Evolutionary conservation across 2,797 vertebrate genomes (phyloP).

Genomic region (Trichosurus vulpecula): DNA sequence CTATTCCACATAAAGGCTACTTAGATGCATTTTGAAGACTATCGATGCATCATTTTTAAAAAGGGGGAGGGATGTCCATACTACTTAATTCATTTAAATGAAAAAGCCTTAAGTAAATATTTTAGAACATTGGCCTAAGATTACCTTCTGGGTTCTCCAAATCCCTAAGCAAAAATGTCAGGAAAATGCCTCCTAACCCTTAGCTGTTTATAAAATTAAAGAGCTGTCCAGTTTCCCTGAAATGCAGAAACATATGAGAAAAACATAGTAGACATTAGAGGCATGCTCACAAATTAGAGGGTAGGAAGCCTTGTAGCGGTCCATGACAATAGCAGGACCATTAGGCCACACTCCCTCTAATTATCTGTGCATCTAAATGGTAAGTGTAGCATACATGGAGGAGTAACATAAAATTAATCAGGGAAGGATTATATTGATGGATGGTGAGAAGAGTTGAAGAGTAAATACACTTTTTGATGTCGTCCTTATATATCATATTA

Average conservation of each 20-base stretch:
- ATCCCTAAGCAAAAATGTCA: not conserved
- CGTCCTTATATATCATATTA: not conserved
- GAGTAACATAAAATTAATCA: not conserved
- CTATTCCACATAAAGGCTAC: not conserved
- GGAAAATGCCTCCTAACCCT: not conserved
- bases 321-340: not conserved
- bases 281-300: not conserved
- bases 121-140: not conserved
- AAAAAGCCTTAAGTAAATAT: conserved; percentile 6
- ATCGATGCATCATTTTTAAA: not conserved
- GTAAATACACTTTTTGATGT: not conserved
- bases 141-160: not conserved
- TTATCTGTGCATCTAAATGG: not conserved
- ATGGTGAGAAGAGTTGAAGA: not conserved
- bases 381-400: not conserved
- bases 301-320: not conserved
- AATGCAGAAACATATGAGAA: not conserved
- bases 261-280: not conserved
- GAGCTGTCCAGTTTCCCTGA: not conserved
- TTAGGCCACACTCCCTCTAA: not conserved
- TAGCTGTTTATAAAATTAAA: not conserved
- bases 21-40: conserved; percentile 12
- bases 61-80: not conserved
- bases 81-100: not conserved
- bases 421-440: not conserved